phyloP scores from a whole-genome alignment of 2,797 vertebrate genomes.

The Pelobates cultripes region DNA sequence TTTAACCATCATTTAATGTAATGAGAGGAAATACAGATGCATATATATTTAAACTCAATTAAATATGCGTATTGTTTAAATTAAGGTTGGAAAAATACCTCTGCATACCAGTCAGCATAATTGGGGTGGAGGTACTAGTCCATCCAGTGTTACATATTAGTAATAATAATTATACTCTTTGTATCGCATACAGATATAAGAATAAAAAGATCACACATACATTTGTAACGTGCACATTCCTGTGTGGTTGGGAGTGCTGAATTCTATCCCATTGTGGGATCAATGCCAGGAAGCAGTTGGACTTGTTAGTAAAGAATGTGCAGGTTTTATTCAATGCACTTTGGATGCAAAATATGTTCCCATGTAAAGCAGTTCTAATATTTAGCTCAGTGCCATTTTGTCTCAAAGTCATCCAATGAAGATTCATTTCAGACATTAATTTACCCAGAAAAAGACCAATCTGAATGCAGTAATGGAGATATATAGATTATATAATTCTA shows the following conservation, averaged over 20 bases:
- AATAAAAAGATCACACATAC: neutral
- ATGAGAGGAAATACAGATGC: neutral
- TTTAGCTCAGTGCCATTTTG: neutral
- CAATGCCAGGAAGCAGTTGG: neutral
- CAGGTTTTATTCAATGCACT: neutral
- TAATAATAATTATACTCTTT: conserved; percentile 5
- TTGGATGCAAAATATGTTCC: neutral
- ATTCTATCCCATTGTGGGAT: neutral
- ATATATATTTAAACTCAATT: neutral
- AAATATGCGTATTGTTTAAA: neutral
- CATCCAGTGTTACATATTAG: neutral
- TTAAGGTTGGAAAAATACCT: neutral
- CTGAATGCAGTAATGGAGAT: too few relatives aligned
- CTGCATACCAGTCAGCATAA: neutral
- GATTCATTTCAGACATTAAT: too few relatives aligned
- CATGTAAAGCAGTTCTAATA: neutral
- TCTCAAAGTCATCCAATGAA: too few relatives aligned
- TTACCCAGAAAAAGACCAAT: too few relatives aligned
- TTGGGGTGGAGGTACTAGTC: conserved; percentile 2
- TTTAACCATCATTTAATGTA: neutral
- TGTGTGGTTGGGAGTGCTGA: neutral
- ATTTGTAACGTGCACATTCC: neutral
- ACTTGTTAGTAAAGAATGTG: neutral
- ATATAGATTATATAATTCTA: too few relatives aligned
- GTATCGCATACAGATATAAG: neutral